Evolutionary conservation across 2,888 invertebrate species (phyloP).

Genomic region (Leucania comma): DNA sequence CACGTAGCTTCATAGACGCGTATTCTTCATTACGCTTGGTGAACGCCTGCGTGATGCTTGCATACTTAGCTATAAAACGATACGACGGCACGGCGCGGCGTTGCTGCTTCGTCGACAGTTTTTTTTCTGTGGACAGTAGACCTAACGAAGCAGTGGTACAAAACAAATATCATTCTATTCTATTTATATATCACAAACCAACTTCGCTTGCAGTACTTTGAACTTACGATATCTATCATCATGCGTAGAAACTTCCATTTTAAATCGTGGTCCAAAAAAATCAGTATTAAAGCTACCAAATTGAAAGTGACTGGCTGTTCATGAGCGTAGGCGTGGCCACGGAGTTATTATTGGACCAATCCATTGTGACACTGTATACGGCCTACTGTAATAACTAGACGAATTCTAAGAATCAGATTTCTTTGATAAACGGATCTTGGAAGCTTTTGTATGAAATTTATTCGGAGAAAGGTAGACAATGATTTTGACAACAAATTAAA

Average conservation of each 20-base stretch:
- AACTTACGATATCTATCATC: neutral
- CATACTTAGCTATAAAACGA: too few species aligned
- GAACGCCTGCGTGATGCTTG: too few species aligned
- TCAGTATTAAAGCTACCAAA: conserved; percentile 11
- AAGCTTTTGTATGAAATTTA: conserved; percentile 1
- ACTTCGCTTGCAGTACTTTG: neutral
- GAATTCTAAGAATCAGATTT: conserved; percentile 29
- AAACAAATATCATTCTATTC: neutral
- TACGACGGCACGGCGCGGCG: too few species aligned
- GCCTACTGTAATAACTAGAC: conserved; percentile 19
- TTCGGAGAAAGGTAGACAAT: neutral
- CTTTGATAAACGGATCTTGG: neutral
- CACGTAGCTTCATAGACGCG: too few species aligned
- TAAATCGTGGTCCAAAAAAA: conserved; percentile 17
- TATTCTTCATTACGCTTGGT: too few species aligned
- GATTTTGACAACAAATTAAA: neutral
- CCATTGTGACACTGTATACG: conserved; percentile 29
- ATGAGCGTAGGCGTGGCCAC: conserved; percentile 32
- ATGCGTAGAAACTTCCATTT: conserved; percentile 1
- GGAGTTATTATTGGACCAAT: conserved; percentile 35
- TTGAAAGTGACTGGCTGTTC: conserved; percentile 40
- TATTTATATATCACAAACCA: neutral
- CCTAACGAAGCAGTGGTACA: too few species aligned
- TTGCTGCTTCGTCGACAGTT: too few species aligned
- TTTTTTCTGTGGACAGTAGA: too few species aligned